Base-by-base conservation (phyloP, 2,113 vertebrate genomes). In the Corythaixoides concolor region DNA sequence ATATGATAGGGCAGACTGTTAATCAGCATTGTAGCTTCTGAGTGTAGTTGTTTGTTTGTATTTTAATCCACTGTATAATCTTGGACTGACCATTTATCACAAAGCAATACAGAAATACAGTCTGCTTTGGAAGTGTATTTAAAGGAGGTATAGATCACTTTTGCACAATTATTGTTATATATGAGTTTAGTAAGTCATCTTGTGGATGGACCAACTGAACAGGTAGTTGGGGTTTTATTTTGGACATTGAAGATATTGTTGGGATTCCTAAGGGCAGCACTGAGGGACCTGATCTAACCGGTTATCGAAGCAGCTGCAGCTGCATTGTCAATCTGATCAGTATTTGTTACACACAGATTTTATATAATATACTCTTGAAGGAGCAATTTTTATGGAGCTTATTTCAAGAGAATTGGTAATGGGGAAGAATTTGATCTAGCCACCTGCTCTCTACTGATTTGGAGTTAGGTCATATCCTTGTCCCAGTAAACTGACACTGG, bases 401-500 rank as follows among this genome's bases (percentile, higher is more conserved):
- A 81, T 96, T 96, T 89, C 52, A 64, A 43, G 35, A 88, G 75
- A 92, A 95, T 77, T 77, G 47, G 10, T 93, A 93, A 92, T 90
- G 33, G 82, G 47, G 43, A 94, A 83, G 76, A 93, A 91, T 95
- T 88, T 96, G 75, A 70, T 92, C 50, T 92, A 90, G 62, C 90
- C 90, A 90, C 75, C 70, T 93, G 82, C 75, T 96, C 59, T 91
- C 47, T 88, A 15, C 84, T 70, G 76, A 67, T 94, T 86, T 90
- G 75, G 59, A 89, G 73, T 89, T 94, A 95, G 84, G 66, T 95
- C 89, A 72, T 95, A 87, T 96, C 84, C 64, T 94, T 87, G 80
- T 95, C 91, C 93, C 52, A 91, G 47, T 70, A 85, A 94, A 73
- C 56, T 95, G 95, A 96, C 91, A 89, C 73, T 96, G 69, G 60